These are phyloP conservation scores for Fragum sueziense DNA, from an alignment of 2,888 invertebrate genomes.

Conservation along the genomic window DNA sequence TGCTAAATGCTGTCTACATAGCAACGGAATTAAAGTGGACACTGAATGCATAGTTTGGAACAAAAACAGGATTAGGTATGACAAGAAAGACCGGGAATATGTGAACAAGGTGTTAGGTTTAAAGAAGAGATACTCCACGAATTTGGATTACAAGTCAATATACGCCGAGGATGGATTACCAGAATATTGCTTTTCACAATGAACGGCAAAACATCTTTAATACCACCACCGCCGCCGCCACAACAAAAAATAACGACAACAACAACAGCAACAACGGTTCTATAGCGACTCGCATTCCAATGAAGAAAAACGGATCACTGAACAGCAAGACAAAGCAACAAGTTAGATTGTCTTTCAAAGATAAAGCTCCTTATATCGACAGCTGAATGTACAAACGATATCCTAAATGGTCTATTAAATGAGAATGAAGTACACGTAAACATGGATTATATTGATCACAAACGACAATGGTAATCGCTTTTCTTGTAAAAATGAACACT, in stretches of 20 bases:
- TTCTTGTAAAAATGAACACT: too few species aligned
- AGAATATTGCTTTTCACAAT: constrained; percentile 36
- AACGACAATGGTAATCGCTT: too few species aligned
- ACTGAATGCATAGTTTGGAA: constrained; percentile 60
- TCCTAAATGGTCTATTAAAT: too few species aligned
- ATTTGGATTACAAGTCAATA: constrained; percentile 42
- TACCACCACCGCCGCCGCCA: background rate
- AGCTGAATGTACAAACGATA: too few species aligned
- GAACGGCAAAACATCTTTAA: background rate
- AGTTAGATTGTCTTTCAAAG: too few species aligned
- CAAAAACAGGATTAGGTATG: constrained; percentile 35
- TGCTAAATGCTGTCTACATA: constrained; percentile 65
- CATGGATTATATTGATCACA: too few species aligned
- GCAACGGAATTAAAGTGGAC: constrained; percentile 65
- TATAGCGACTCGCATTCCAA: background rate
- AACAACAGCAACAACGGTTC: background rate
- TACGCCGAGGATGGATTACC: constrained; percentile 43
- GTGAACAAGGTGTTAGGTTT: constrained; percentile 34
- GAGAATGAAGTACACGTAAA: too few species aligned
- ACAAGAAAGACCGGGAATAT: constrained; percentile 38
- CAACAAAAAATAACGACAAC: background rate
- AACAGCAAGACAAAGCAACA: too few species aligned
- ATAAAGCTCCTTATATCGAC: too few species aligned
- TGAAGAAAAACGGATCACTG: too few species aligned
- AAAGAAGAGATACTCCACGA: constrained; percentile 21